Evolutionary conservation across 2,113 vertebrate species (phyloP), one percentile per base, ranked within the genome.

Genomic region (Peromyscus leucopus): DNA sequence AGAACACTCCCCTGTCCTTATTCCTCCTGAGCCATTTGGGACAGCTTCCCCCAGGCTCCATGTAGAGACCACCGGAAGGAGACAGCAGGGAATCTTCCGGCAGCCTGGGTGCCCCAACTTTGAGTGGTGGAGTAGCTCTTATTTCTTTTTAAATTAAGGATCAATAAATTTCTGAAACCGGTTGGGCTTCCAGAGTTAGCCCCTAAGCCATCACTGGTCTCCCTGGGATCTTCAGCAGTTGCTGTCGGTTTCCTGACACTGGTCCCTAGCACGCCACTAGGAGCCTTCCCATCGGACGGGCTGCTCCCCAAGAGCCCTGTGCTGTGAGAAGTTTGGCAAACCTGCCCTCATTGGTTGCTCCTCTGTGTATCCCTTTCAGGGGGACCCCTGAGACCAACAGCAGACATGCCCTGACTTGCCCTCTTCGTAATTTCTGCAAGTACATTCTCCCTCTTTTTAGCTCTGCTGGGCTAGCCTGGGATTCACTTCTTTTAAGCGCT

Each of bases 1-100:
- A 15, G 89, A 97, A 39, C 55, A 8, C 33, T 48, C 51, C 11
- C 71, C 15, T 21, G 46, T 55, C 42, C 51, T 80, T 24, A 0
- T 90, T 93, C 80, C 78, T 86, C 19, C 65, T 65, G 31, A 83
- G 42, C 28, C 92, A 55, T 80, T 57, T 78, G 94, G 86, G 63
- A 86, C 46, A 76, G 78, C 10, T 33, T 71, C 2, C 21, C 48
- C 12, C 16, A 0, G 1, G 16, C n/a, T 82, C 78, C 55, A 36
- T 6, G 78, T 87, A 83, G 75, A 92, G 83, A 76, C 55, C 48
- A 90, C 78, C 91, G 74, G 63, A 80, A 65, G 89, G 28, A 76
- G 55, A n/a, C 24, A 17, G 74, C 46, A 28, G 11, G 9, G 0
- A 2, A 0, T 76, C 74, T 24, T 65, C 19, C 48, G 9, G 63